phyloP scores from a whole-genome alignment of 2,113 vertebrate genomes.

The Lophotis ruficrista region DNA sequence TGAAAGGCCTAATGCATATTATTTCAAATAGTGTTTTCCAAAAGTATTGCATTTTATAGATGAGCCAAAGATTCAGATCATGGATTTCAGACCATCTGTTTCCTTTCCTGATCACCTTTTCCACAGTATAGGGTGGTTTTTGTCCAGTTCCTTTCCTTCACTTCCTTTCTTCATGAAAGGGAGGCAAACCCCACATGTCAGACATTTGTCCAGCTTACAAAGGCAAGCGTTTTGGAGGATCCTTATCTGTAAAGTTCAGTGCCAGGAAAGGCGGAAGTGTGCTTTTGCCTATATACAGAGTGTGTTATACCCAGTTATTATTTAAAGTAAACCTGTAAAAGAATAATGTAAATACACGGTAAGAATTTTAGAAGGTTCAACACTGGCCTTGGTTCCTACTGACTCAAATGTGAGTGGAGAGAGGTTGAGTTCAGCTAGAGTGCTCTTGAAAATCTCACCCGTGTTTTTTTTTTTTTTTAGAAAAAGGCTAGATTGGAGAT shows the following conservation, averaged over 20 bases:
- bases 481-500: not conserved
- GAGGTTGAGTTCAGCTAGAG: not conserved
- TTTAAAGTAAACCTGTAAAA: slow-evolving; percentile 29
- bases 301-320: not conserved
- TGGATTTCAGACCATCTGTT: not conserved
- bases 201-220: not conserved
- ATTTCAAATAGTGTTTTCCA: not conserved
- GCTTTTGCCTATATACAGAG: not conserved
- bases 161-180: not conserved
- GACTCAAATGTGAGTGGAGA: not conserved
- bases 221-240: not conserved
- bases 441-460: slow-evolving; percentile 13
- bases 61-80: not conserved
- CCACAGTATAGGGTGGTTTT: not conserved
- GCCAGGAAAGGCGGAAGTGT: not conserved
- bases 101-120: slow-evolving; percentile 32
- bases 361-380: slow-evolving; percentile 36
- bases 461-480: not conserved
- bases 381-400: not conserved
- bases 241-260: not conserved
- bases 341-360: slow-evolving; percentile 28
- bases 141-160: not conserved
- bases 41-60: not conserved
- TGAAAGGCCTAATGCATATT: not conserved
- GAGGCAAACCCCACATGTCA: not conserved